These are phyloP conservation scores for Drosophila rubida DNA, from an alignment of 2,888 invertebrate species.

Conservation along the genomic window DNA sequence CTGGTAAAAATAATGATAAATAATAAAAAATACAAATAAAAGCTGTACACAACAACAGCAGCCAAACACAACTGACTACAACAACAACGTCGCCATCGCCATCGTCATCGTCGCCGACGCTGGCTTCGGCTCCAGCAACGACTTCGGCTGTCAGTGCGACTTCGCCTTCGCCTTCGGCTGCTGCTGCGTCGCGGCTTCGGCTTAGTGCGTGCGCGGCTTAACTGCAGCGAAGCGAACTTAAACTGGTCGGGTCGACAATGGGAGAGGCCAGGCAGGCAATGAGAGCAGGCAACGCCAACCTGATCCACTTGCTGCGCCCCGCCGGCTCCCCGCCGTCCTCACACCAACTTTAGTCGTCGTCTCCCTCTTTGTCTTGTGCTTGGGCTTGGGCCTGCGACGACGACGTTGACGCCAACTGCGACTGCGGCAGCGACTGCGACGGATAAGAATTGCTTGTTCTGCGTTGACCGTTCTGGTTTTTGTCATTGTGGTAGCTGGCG, in stretches of 20 bases:
- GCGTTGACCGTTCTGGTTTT: slow-evolving; percentile 21
- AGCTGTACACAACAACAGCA: slow-evolving; percentile 71
- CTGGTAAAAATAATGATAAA: slow-evolving; percentile 78
- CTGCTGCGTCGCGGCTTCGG: too few species aligned
- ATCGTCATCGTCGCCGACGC: not conserved
- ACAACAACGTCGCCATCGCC: slow-evolving; percentile 15
- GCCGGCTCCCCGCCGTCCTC: not conserved
- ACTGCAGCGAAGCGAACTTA: slow-evolving; percentile 65
- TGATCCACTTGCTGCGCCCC: slow-evolving; percentile 35
- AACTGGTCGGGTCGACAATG: slow-evolving; percentile 59
- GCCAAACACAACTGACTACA: slow-evolving; percentile 17
- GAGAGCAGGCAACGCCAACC: slow-evolving; percentile 41
- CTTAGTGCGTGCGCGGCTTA: slow-evolving; percentile 79
- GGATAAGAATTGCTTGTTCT: slow-evolving; percentile 68
- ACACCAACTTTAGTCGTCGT: not conserved
- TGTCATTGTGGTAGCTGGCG: slow-evolving; percentile 31
- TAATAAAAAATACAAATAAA: slow-evolving; percentile 73
- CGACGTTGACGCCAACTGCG: slow-evolving; percentile 4
- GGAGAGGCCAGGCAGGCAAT: slow-evolving; percentile 42
- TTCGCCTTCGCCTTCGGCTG: slow-evolving; percentile 43
- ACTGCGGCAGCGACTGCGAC: slow-evolving; percentile 37
- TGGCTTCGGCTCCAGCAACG: not conserved
- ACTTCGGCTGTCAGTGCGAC: slow-evolving; percentile 68
- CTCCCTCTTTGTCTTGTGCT: not conserved
- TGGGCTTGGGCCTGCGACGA: slow-evolving; percentile 2